Evolutionary conservation across 2,113 vertebrate species (phyloP).

Genomic region (Sapajus apella): DNA sequence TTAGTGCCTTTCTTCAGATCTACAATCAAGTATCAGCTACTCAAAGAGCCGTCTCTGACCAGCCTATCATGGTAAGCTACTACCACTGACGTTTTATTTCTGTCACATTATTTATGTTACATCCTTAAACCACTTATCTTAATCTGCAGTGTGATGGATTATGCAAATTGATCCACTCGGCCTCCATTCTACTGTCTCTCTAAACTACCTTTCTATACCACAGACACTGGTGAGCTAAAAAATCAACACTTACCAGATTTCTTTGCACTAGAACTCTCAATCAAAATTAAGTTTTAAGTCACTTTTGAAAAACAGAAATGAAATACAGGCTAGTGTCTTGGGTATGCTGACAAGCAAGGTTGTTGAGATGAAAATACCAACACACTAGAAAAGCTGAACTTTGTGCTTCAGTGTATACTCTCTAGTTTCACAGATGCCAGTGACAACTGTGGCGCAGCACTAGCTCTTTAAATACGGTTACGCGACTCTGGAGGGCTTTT

Average conservation of each 20-base stretch:
- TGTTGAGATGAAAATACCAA: not conserved
- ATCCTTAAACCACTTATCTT: not conserved
- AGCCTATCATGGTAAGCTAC: not conserved
- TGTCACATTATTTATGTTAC: not conserved
- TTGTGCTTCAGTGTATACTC: not conserved
- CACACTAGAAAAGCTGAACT: not conserved
- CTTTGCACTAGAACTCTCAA: not conserved
- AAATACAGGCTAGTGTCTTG: not conserved
- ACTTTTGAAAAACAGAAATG: not conserved
- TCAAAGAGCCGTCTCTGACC: not conserved
- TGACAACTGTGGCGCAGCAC: not conserved
- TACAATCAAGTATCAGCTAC: not conserved
- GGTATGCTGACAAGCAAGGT: not conserved
- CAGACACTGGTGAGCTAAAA: not conserved
- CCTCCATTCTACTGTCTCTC: not conserved
- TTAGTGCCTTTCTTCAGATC: not conserved
- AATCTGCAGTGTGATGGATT: not conserved
- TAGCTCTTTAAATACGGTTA: not conserved
- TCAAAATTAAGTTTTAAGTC: not conserved
- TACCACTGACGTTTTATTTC: not conserved
- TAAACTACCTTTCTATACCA: not conserved
- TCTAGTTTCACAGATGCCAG: not conserved
- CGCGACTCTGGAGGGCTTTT: not conserved
- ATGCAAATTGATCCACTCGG: not conserved
- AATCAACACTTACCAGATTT: not conserved